Evolutionary conservation across 2,888 invertebrate species (phyloP), one percentile per base, ranked within the genome.

Genomic region (Drosophila picticornis): DNA sequence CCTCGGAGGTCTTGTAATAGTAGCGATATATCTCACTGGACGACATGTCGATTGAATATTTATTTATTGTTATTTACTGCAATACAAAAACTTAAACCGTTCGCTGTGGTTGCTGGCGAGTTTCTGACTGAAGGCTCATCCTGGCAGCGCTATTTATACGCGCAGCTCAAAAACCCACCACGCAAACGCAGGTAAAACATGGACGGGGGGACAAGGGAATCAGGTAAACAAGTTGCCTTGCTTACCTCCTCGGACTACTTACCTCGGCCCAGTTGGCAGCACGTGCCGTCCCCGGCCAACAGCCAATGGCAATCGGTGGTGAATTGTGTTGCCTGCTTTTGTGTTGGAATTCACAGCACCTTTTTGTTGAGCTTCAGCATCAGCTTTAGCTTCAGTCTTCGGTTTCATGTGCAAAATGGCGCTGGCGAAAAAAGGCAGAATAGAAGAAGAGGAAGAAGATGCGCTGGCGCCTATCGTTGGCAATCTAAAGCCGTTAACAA

Each of bases 1-100:
- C 92, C 85, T 93, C 93, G 36, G 92, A 91, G 38, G 93, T 91
- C 79, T 92, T 90, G 80, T 93, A 93, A 67, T 93, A 93, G 53
- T 93, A 93, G 76, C 93, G 93, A 80, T 92, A 93, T 77, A 93
- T 89, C 90, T 93, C 93, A 91, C 92, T 92, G 72, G 93, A 91
- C 83, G 93, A 90, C 92, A 92, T 92, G 57, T 71, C 57, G 9
- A 19, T 22, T 5, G n/a, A 40, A 27, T 57, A n/a, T n/a, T 5
- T 22, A 34, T 34, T 29, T 38, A 34, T 16, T 50, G 40, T 50
- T 16, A 40, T n/a, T 38, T 27, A 38, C 31, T 59, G 25, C 22
- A 16, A 25, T 25, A 32, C 11, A 56, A 69, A 32, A 69, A 71
- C 19, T 57, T 75, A 53, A 79, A 81, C 69, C 75, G 80, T 75